Percentiles rank a stretch among this genome's conserved stretches.
Evolutionary conservation across 1,140 invertebrate genomes (phyloP).

Genomic region (Condylostylus longicornis): DNA sequence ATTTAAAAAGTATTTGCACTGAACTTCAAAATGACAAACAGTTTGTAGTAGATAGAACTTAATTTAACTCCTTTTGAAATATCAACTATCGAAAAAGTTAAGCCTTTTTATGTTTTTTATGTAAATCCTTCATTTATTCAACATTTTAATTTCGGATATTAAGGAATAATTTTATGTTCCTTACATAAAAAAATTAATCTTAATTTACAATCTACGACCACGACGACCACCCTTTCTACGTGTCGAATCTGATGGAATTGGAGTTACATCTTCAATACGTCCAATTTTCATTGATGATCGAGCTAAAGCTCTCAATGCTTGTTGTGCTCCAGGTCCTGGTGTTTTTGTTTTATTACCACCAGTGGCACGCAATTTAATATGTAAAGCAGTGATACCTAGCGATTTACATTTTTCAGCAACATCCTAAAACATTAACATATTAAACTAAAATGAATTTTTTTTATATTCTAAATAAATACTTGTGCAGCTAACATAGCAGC

Average conservation of each 20-base stretch:
- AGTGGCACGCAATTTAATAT: conserved; percentile 95
- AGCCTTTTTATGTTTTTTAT: too few relatives aligned
- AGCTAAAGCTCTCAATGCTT: conserved; percentile 90
- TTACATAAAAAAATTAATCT: too few relatives aligned
- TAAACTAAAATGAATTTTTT: conserved; percentile 1
- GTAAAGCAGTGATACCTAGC: conserved; percentile 91
- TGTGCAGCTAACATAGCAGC: conserved; percentile 99
- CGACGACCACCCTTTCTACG: conserved; percentile 98
- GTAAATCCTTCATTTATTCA: too few relatives aligned
- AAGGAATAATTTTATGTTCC: too few relatives aligned
- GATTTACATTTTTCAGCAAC: conserved; percentile 97
- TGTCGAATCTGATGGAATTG: conserved; percentile 96
- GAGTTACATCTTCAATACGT: conserved; percentile 98
- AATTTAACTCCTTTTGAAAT: too few relatives aligned
- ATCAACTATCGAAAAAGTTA: too few relatives aligned
- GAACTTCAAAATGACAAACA: too few relatives aligned
- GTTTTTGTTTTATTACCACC: conserved; percentile 98
- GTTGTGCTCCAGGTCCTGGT: conserved; percentile 96
- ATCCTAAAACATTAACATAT: conserved; percentile 48
- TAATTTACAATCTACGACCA: conserved; percentile 97
- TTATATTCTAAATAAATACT: conserved; percentile 33
- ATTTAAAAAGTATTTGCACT: too few relatives aligned
- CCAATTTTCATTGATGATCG: conserved; percentile 99
- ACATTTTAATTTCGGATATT: too few relatives aligned
- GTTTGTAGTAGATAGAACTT: too few relatives aligned